Evolutionary conservation across 2,113 vertebrate species (phyloP).

Genomic region (Sterna hirundo): DNA sequence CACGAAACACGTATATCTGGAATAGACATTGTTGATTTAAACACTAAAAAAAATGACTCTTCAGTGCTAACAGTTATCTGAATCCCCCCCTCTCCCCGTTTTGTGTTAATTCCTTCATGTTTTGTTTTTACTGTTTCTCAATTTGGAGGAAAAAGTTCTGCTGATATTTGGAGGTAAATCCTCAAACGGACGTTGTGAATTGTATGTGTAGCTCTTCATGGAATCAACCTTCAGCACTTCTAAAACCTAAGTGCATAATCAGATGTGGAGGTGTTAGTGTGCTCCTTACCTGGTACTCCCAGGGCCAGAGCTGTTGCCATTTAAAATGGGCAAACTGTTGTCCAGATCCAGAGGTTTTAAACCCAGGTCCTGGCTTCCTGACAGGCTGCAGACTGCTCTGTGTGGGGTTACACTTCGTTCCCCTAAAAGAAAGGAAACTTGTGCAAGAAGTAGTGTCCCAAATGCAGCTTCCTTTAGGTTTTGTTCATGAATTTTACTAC

Average conservation of each 20-base stretch:
- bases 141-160: background rate
- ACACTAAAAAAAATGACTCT: background rate
- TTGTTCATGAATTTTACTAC: background rate
- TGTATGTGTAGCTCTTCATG: background rate
- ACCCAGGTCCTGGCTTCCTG: background rate
- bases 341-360: background rate
- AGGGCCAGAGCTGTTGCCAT: background rate
- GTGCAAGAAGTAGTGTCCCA: background rate
- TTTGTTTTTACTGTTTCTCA: background rate
- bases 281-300: background rate
- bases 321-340: background rate
- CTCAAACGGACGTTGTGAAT: background rate
- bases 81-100: background rate
- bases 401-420: background rate
- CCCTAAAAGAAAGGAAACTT: background rate
- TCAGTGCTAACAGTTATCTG: background rate
- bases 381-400: background rate
- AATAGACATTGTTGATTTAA: background rate
- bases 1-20: background rate
- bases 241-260: background rate
- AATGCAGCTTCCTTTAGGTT: background rate
- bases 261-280: background rate
- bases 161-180: background rate
- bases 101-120: background rate
- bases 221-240: background rate